Base-by-base conservation (phyloP, 2,888 invertebrate genomes). In the Eupeodes latifasciatus region DNA sequence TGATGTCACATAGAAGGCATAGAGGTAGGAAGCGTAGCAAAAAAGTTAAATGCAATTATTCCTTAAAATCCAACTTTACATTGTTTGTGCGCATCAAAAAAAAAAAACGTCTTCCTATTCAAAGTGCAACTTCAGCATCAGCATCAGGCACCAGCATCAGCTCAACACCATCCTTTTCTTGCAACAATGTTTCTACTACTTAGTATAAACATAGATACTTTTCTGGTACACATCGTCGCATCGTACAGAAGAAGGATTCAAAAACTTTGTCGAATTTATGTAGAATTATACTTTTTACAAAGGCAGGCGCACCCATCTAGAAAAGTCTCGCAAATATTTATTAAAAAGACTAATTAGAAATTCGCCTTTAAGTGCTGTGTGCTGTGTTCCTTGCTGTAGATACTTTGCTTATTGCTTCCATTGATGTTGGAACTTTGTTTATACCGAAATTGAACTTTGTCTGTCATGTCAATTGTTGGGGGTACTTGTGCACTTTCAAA, bases 271-370 rank as follows among this genome's bases (percentile, higher is more conserved):
- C 72, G 61, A 85, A 77, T 77, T 57, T 61, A 19, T 77, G 72
- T 36, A 83, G 72, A 87, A 80, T 80, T 76, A 77, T 64, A 49
- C 66, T 77, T 85, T 77, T 81, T 83, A 75, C 57, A 53, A 80
- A 80, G 40, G 79, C 27, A 27, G 27, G 27, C 27, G 27, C 83
- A 80, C 14, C 72, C 72, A 80, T 34, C 80, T 87, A 69, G 80
- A 87, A 83, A 83, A 83, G 83, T 87, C 83, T 72, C 14, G 80
- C 80, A 87, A 87, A 87, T 87, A 83, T 87, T 83, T 87, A 87
- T 80, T 83, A 87, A 83, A 82, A 83, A 61, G 66, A 67, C 83
- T 80, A 87, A 80, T 77, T 76, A 72, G 16, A 72, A 40, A 87
- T 80, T 72, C 57, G 76, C 80, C 80, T 74, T 76, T 27, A 72